Evolutionary conservation across 1,140 invertebrate genomes (phyloP).

Genomic region (Tetraneura akinire): DNA sequence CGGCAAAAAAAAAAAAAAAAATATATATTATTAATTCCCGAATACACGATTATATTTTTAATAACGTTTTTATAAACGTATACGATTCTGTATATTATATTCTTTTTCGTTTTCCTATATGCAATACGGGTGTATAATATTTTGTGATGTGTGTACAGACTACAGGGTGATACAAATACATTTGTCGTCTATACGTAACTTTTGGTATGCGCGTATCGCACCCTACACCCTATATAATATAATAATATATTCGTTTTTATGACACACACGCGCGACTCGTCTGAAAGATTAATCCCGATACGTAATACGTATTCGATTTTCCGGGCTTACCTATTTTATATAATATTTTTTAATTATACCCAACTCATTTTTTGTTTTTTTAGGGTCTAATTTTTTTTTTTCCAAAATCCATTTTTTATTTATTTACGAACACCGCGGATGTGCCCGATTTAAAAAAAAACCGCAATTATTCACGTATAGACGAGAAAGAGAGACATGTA

Average conservation of each 20-base stretch:
- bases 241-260: conserved; percentile 32
- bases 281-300: conserved; percentile 35
- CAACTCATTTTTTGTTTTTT: background rate
- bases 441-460: no score
- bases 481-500: background rate
- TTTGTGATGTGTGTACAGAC: no score
- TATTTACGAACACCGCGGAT: conserved; percentile 23
- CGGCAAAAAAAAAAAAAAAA: conserved; percentile 18
- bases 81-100: background rate
- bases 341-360: conserved; percentile 16
- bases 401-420: conserved; percentile 37
- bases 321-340: background rate
- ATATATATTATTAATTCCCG: background rate
- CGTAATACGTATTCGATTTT: background rate
- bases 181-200: no score
- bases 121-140: no score
- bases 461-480: conserved; percentile 17
- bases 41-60: conserved; percentile 18
- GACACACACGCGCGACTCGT: background rate
- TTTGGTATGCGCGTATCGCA: background rate
- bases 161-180: no score
- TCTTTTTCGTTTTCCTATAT: background rate
- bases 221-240: background rate
- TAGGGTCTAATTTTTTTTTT: no score
- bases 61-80: background rate